Base-by-base conservation (phyloP, 1,140 invertebrate genomes). In the Araneus ventricosus region DNA sequence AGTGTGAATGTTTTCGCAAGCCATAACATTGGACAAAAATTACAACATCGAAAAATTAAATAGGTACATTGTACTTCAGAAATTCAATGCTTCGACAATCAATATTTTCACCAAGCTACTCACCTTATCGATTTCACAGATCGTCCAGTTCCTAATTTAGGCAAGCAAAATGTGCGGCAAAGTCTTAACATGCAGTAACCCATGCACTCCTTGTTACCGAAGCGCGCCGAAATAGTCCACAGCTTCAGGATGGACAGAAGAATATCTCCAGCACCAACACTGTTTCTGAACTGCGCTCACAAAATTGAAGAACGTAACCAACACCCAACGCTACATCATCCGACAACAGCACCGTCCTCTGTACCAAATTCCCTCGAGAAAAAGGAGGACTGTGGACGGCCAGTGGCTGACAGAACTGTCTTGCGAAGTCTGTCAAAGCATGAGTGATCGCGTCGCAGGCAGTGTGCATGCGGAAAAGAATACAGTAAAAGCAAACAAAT, bases 141-240 rank as follows among this genome's bases (percentile, higher is more conserved):
- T 7, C 52, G 59, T 39, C 84, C 63, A 79, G 91, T 93, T 30
- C 91, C 91, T 37, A 93, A 52, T 57, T 85, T 75, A 2, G 91
- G 91, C 91, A 93, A 34, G 24, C 84, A 93, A n/a, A 93, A 93
- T 7, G 91, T 87, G 10, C 91, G 91, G 59, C 82, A 59, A 10
- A 67, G 63, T 85, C 91, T 87, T 22, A 75, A 17, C 91, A 88
- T 59, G 57, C 91, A 87, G 63, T 93, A 93, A 75, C 91, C 91
- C 91, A 93, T 87, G n/a, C 91, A 88, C 90, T 41, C n/a, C 84
- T 63, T 24, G 30, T 61, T 88, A 37, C 63, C 63, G 37, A 61
- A 61, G 20, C 39, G 52, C 84, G 22, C 84, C 30, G 22, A 20
- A 7, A 61, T 22, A 22, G 57, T 37, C 45, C 84, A 57, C 27